Evolutionary conservation across 2,888 invertebrate genomes (phyloP), one percentile per base, ranked within the genome.

Genomic region (Octonoba sinensis): DNA sequence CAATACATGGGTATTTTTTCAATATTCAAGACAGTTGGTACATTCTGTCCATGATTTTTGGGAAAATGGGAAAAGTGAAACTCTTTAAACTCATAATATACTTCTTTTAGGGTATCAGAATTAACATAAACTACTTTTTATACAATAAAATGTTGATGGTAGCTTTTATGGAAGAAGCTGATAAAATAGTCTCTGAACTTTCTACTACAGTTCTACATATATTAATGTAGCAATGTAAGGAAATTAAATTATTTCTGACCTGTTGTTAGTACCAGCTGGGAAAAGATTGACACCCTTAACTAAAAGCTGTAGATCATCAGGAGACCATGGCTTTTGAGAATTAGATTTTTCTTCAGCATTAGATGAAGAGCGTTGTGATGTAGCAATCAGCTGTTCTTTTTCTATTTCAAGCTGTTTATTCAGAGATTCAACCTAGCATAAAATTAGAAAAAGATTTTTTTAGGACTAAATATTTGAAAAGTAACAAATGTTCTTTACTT

Each of bases 251-350:
- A 62, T 3, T 54, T 24, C 4, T 24, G 47, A 85, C 74, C 82
- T 83, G 71, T 86, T 85, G 22, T 66, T 81, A 0, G 99, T 99
- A 18, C 96, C 99, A 8, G 98, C 97, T 0, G 99, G 99, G 88
- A 98, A 99, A 4, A 99, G 89, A 89, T 99, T 99, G 0, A 99
- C 97, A 22, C 97, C 97, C 89, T 99, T 99, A 71, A 99, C 96
- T 3, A 99, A 91, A 62, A 96, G 90, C 87, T 96, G 95, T 22
- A 96, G 91, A 88, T 96, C 95, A 82, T 94, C 94, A 69, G 92
- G 92, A 16, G 91, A 91, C 99, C 99, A 99, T 77, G 91, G 91
- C 76, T 85, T 84, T 56, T 78, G 73, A 51, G 74, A 57, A 0
- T 47, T 46, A 20, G 47, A 70, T 13, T 83, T 74, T 16, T 73